Conservation (phyloP, 2,888 invertebrate genomes). For the Lathronympha strigana region DNA sequence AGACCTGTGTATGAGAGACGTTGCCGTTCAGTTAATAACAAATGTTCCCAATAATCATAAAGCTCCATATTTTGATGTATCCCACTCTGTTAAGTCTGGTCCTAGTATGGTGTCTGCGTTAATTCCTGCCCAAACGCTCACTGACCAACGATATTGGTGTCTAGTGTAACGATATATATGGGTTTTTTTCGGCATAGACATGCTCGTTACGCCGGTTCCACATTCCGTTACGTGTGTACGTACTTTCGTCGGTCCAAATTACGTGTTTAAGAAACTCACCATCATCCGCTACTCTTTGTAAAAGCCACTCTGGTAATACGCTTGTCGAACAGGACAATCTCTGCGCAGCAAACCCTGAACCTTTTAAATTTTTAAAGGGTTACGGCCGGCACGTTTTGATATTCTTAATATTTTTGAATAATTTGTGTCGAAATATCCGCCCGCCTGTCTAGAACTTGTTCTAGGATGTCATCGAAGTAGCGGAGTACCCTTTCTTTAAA, state of each 20-base stretch:
- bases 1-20: too few relatives aligned
- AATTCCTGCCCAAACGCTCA: too few relatives aligned
- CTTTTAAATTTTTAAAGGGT: slow-evolving; percentile 3
- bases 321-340: background rate
- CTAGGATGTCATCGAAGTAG: background rate
- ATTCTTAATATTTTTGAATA: background rate
- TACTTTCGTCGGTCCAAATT: slow-evolving; percentile 11
- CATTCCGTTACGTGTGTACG: slow-evolving; percentile 2
- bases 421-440: background rate
- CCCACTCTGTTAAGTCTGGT: too few relatives aligned
- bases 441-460: background rate
- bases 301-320: background rate
- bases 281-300: background rate
- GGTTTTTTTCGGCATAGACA: slow-evolving; percentile 6
- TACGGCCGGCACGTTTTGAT: background rate
- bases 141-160: too few relatives aligned
- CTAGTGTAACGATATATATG: slow-evolving; percentile 3
- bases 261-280: background rate
- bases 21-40: too few relatives aligned
- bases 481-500: slow-evolving; percentile 8
- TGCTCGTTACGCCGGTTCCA: slow-evolving; percentile 12
- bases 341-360: background rate
- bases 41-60: too few relatives aligned
- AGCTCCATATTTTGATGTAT: too few relatives aligned
- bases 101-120: too few relatives aligned